Base-by-base conservation (phyloP, 1,140 invertebrate species). In the Rhopalosiphum maidis region DNA sequence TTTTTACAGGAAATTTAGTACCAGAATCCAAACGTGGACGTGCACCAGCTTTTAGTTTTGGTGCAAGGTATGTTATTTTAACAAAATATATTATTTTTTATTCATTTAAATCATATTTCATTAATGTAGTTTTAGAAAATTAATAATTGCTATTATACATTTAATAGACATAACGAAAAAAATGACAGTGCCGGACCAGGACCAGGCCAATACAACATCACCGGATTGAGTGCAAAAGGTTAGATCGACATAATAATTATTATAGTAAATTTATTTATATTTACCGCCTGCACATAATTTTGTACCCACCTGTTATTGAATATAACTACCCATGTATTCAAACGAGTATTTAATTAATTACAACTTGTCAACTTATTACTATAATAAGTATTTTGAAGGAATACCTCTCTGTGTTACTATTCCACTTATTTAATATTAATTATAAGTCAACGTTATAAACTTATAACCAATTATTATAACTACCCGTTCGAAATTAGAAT, bases 191-290 rank as follows among this genome's bases (percentile, higher is more conserved):
- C 95, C 37, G 98, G 98, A n/a, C 98, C 98, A 2, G 98, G 98
- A 41, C 98, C 98, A 21, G 98, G 97, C 9, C 97, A 97, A 94
- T 98, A 98, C 95, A 98, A 98, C 95, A 97, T 98, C 30, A 97
- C 97, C 90, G 97, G 98, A 41, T 96, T 98, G 94, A 97, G 97
- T 93, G 96, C 97, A 85, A 98, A 98, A 97, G 98, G 98, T 96
- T 96, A 96, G 94, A 94, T n/a, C 22, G 30, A 91, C 23, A 21
- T 37, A 85, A 85, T 85, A 85, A 90, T 55, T 43, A 90, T 41
- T 18, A 2, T 30, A 23, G 15, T 68, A 68, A 68, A 68, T 25
- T 0, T 68, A 60, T 30, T n/a, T n/a, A 15, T 68, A 68, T n/a
- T 68, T 11, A 68, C 15, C 9, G 7, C 60, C 0, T 30, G 25